Base-by-base conservation (phyloP, 2,888 invertebrate species). In the Hybos culiciformis region DNA sequence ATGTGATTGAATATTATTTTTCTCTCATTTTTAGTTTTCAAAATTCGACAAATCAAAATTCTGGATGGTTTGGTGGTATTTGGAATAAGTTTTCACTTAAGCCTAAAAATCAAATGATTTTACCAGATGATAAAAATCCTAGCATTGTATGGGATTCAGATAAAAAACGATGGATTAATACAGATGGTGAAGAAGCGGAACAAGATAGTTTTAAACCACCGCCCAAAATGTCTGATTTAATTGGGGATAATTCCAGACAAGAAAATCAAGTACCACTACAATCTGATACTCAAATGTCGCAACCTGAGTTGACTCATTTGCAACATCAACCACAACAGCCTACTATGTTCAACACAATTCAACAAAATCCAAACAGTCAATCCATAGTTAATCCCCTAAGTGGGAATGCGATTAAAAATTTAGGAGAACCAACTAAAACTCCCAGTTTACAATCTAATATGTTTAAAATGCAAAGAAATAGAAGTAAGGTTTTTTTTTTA, bases 71-170 rank as follows among this genome's bases (percentile, higher is more conserved):
- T 58, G 87, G 87, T 48, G 87, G 88, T 40, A 73, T 91, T 54
- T 84, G 86, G 70, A 84, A 78, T 63, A 86, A 85, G 66, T 71
- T 90, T 46, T 74, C 84, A 17, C 73, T 83, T 42, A 82, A 83
- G 53, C 80, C 85, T 36, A 88, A 86, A 68, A 92, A 91, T 72
- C 91, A 92, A 73, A 92, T 92, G 90, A 91, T 85, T 59, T 71
- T 94, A 53, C 93, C 94, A 2, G 92, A 93, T 68, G 93, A 94
- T 68, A 91, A 83, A 64, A 84, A 93, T 70, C 91, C 90, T 49
- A 71, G 83, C 49, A 93, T 93, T 71, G 84, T 93, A 42, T 94
- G 92, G 92, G 91, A 93, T 70, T 72, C 80, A 44, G 78, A 78
- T n/a, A 77, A 74, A 56, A 85, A 91, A 61, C 76, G 78, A 52